Base-by-base conservation (phyloP, 2,797 vertebrate species). In the Otus scops region DNA sequence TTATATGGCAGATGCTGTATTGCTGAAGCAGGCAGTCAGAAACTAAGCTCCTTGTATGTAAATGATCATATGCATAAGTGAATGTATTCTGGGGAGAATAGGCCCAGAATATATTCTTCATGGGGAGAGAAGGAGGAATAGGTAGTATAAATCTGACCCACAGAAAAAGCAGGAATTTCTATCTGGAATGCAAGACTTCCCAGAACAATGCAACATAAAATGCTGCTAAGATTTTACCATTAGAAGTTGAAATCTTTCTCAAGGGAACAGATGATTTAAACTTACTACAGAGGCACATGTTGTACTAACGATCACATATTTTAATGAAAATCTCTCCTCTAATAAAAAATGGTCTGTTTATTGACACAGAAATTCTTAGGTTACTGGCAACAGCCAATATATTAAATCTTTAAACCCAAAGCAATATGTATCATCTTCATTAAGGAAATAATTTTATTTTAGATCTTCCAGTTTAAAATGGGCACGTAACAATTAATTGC, bases 1-100 rank as follows among this genome's bases (percentile, higher is more conserved):
- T 95, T 93, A 93, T 94, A 90, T 87, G 88, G 75, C 91, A 97
- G 95, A 95, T 95, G 91, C 89, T 95, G 59, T 85, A 88, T 82
- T 95, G 78, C 85, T 94, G 89, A 97, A 85, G 81, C 91, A 92
- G 67, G 94, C 85, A 89, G 51, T 87, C 59, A 86, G 3, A 79
- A 74, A 91, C 56, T 77, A 80, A 93, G 69, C 79, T 85, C 39
- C 85, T 73, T 92, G 63, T 89, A 59, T 83, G 68, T 92, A 93
- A 95, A 91, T 47, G 36, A 69, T 91, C 57, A 43, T 36, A 67
- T 24, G 27, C 20, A 8, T 87, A 60, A 89, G 65, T 2, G 0
- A 85, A 70, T 21, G n/a, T 45, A 50, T 95, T 85, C 34, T 86
- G 69, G 24, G n/a, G 23, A 59, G 47, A 89, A 30, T 0, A 78